These are phyloP conservation scores for Toxotes chatareus DNA, from an alignment of 2,113 vertebrate species.

Conservation along the genomic window DNA sequence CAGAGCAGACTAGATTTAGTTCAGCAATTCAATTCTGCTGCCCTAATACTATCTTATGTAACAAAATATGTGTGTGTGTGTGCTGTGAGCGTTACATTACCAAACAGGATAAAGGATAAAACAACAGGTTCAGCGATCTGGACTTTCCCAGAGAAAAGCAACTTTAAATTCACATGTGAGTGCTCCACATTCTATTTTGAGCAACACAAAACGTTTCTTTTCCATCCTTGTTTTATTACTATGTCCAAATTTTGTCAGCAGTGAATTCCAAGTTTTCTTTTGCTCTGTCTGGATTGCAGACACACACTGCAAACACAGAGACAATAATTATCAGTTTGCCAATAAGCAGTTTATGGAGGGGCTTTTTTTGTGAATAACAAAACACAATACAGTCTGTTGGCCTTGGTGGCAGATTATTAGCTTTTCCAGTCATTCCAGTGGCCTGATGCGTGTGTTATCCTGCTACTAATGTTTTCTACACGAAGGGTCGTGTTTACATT, in stretches of 20 bases:
- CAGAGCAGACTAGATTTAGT: slow-evolving; percentile 17
- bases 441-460: slow-evolving; percentile 2
- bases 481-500: slow-evolving; percentile 45
- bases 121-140: slow-evolving; percentile 48
- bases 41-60: slow-evolving; percentile 41
- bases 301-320: slow-evolving; percentile 27
- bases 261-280: neutral
- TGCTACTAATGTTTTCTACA: slow-evolving; percentile 25
- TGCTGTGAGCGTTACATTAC: slow-evolving; percentile 33
- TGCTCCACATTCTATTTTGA: slow-evolving; percentile 3
- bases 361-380: neutral
- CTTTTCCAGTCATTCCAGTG: slow-evolving; percentile 28
- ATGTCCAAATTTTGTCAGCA: slow-evolving; percentile 32
- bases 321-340: slow-evolving; percentile 35
- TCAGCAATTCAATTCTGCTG: slow-evolving; percentile 8
- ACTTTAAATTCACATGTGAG: slow-evolving; percentile 5
- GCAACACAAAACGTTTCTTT: neutral
- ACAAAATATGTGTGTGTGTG: slow-evolving; percentile 32
- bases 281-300: slow-evolving; percentile 34
- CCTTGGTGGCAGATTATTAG: slow-evolving; percentile 41
- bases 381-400: slow-evolving; percentile 33
- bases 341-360: slow-evolving; percentile 23
- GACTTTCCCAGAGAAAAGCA: slow-evolving; percentile 24
- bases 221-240: slow-evolving; percentile 17
- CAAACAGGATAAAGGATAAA: slow-evolving; percentile 54